Evolutionary conservation across 1,140 invertebrate genomes (phyloP), one percentile per base, ranked within the genome.

Genomic region (Anoplophora glabripennis): DNA sequence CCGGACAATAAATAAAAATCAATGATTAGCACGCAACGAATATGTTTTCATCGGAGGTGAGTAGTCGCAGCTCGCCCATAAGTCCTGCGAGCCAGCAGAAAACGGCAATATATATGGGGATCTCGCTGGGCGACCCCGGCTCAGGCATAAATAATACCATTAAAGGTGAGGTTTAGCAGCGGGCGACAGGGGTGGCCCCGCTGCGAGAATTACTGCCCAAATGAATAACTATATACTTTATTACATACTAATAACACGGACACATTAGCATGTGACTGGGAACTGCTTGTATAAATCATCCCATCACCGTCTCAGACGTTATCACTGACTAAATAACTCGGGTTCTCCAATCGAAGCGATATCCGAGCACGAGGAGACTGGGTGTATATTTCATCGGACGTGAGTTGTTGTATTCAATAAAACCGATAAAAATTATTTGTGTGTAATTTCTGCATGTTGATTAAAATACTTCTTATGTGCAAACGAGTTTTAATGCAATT

Each of bases 191-290:
- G 36, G 63, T 63, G 63, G 60, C 65, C 73, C 73, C 54, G 63
- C 65, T 8, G 73, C 49, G 73, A 75, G 73, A 75, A 75, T 75
- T 74, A 75, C 73, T 75, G 73, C 73, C 71, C 68, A 62, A 75
- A 73, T 72, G 73, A 75, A 74, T 75, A 73, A 75, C 72, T 75
- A 73, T 74, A 74, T 75, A 74, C 73, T 75, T 75, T 75, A 75
- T 75, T 75, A 74, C 73, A 75, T 75, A 75, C 73, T 75, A 75
- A 74, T 75, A 75, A 75, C 72, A 72, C 69, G 66, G 62, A 61
- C 68, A 70, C 67, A 72, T 72, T 72, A 75, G 72, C 72, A 68
- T 67, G 69, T 72, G 72, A 74, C 71, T 69, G 51, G 62, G 58
- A 53, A 63, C 56, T 59, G 38, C 41, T 58, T 60, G 57, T 61